Percentiles rank a stretch among this genome's conserved stretches.
phyloP scores from a whole-genome alignment of 2,797 vertebrate genomes.

The Phataginus tricuspis region DNA sequence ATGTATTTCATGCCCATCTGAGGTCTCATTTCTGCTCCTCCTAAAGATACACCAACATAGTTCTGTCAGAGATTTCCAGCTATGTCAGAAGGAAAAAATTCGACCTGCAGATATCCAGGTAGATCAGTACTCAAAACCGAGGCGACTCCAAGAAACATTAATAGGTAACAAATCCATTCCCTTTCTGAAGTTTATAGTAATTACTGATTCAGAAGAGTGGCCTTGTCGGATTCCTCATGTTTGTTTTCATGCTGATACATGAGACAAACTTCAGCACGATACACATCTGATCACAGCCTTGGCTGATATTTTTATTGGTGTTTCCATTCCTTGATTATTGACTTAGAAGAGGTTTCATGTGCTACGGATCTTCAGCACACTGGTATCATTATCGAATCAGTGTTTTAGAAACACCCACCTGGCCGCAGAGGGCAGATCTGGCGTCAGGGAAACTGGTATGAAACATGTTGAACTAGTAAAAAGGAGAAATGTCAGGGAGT shows the following conservation, averaged over 20 bases:
- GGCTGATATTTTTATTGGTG: not conserved
- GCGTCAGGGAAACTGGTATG: not conserved
- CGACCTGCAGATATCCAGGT: not conserved
- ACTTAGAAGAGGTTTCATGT: not conserved
- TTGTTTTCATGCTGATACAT: not conserved
- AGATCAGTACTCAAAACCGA: not conserved
- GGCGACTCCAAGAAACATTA: not conserved
- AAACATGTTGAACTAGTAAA: not conserved
- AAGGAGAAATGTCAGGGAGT: not conserved
- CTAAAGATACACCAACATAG: not conserved
- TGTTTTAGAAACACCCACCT: not conserved
- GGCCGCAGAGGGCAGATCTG: not conserved
- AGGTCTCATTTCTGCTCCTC: not conserved
- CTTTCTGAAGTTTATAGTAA: not conserved
- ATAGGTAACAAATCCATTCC: not conserved
- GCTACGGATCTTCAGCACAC: not conserved
- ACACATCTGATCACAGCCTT: not conserved
- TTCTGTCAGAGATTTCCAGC: not conserved
- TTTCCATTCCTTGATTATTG: not conserved
- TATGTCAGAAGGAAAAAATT: not conserved
- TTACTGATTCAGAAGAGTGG: not conserved
- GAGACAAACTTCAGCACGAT: not conserved
- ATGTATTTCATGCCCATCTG: not conserved
- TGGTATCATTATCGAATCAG: not conserved
- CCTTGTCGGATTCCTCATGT: not conserved